These are phyloP conservation scores for Lypha dubia DNA, from an alignment of 2,888 invertebrate species.

Conservation along the genomic window DNA sequence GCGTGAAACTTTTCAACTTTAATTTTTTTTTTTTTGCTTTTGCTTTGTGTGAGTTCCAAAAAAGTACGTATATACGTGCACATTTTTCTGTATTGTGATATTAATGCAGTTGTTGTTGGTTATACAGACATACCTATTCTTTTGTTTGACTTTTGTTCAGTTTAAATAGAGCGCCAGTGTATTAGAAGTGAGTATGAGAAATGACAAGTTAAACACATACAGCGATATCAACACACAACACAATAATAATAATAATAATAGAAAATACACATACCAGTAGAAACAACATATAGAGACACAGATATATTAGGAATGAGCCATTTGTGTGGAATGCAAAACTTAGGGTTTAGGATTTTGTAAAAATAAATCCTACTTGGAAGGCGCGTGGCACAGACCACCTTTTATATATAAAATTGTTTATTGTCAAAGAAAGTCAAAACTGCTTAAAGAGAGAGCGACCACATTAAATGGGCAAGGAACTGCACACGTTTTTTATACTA, in stretches of 20 bases:
- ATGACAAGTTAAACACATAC: slow-evolving; percentile 29
- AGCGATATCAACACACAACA: background rate
- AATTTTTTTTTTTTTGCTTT: slow-evolving; percentile 21
- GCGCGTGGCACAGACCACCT: too few species aligned
- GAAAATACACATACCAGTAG: background rate
- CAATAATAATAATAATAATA: background rate
- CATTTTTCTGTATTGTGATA: slow-evolving; percentile 7
- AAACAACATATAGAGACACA: background rate
- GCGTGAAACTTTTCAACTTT: slow-evolving; percentile 52
- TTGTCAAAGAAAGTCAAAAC: too few species aligned
- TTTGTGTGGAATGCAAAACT: too few species aligned
- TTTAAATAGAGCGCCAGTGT: slow-evolving; percentile 30
- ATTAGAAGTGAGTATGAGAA: background rate
- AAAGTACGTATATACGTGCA: background rate
- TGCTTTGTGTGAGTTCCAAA: background rate
- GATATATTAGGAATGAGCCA: too few species aligned
- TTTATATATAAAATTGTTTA: too few species aligned
- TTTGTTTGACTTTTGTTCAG: slow-evolving; percentile 51
- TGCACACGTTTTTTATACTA: too few species aligned
- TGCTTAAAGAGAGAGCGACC: too few species aligned
- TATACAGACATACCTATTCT: background rate
- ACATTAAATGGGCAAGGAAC: too few species aligned
- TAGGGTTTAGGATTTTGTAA: too few species aligned
- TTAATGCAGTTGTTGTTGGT: slow-evolving; percentile 9
- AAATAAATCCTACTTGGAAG: too few species aligned